Conservation (phyloP, 1,140 invertebrate species). For the Psilanteris sp. region DNA sequence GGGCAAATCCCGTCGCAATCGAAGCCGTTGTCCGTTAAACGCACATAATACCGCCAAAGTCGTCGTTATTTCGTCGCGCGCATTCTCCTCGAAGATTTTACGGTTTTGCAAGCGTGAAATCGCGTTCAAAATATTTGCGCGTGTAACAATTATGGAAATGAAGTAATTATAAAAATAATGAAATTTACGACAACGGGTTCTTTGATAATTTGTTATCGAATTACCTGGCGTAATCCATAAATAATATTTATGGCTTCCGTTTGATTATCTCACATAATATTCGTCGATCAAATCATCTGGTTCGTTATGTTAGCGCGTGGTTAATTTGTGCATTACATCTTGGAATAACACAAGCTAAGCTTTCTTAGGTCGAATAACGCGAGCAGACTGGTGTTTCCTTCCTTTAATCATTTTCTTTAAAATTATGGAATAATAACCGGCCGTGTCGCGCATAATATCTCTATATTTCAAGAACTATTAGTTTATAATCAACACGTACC, state of each 20-base stretch:
- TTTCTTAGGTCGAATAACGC: constrained; percentile 78
- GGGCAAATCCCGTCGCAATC: no score
- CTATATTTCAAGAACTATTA: constrained; percentile 79
- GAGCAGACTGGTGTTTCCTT: constrained; percentile 74
- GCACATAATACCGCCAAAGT: no score
- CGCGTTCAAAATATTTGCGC: no score
- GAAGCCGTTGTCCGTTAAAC: no score
- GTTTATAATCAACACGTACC: constrained; percentile 79
- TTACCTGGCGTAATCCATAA: constrained; percentile 38
- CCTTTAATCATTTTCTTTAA: constrained; percentile 74
- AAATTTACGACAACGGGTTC: constrained; percentile 34
- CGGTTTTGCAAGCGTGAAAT: no score
- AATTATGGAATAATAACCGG: constrained; percentile 76
- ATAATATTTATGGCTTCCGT: constrained; percentile 47
- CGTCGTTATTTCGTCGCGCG: no score
- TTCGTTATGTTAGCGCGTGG: constrained; percentile 14
- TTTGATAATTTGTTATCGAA: constrained; percentile 38
- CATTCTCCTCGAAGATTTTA: no score
- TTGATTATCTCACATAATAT: constrained; percentile 46
- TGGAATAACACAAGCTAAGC: constrained; percentile 73
- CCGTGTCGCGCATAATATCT: constrained; percentile 78
- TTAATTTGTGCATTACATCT: constrained; percentile 67
- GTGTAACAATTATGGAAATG: constrained; percentile 1
- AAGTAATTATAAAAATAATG: constrained; percentile 15
- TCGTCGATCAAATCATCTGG: constrained; percentile 29